These are phyloP conservation scores for Hipposideros larvatus DNA, from an alignment of 2,797 vertebrate species.

Conservation along the genomic window DNA sequence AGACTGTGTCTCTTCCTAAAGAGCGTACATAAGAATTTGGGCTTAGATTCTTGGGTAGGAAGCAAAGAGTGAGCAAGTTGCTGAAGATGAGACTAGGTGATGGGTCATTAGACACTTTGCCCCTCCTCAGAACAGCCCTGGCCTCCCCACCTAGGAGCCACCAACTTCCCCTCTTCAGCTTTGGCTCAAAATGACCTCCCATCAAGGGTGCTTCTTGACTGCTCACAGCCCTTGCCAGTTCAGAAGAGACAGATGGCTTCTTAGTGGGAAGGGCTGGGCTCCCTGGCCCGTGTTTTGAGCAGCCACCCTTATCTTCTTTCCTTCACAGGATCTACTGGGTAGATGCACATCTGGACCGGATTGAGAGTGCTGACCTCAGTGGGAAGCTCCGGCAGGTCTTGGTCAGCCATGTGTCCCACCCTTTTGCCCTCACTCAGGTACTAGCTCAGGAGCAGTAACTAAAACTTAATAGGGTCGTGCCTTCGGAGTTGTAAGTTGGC, in stretches of 20 bases:
- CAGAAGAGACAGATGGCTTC: background rate
- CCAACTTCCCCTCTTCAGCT: background rate
- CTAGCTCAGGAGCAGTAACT: slow-evolving; percentile 59
- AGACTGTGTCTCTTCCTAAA: background rate
- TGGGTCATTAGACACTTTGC: background rate
- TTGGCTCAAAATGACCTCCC: background rate
- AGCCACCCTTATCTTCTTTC: background rate
- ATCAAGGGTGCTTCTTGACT: background rate
- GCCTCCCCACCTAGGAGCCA: background rate
- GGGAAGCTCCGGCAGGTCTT: slow-evolving; percentile 97
- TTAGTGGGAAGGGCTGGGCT: background rate
- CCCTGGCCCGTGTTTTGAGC: background rate
- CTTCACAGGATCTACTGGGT: slow-evolving; percentile 97
- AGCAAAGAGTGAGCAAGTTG: background rate
- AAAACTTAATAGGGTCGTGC: background rate
- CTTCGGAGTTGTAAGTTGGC: background rate
- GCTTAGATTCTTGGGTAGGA: background rate
- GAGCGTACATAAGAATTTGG: background rate
- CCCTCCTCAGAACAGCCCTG: background rate
- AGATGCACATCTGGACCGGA: slow-evolving; percentile 97
- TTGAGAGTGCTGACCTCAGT: slow-evolving; percentile 97
- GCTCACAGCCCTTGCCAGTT: background rate
- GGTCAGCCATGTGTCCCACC: slow-evolving; percentile 96
- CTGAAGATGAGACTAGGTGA: background rate
- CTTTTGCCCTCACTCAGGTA: slow-evolving; percentile 99